These are phyloP conservation scores for Tachypleus tridentatus DNA, from an alignment of 1,140 invertebrate genomes.

Conservation along the genomic window DNA sequence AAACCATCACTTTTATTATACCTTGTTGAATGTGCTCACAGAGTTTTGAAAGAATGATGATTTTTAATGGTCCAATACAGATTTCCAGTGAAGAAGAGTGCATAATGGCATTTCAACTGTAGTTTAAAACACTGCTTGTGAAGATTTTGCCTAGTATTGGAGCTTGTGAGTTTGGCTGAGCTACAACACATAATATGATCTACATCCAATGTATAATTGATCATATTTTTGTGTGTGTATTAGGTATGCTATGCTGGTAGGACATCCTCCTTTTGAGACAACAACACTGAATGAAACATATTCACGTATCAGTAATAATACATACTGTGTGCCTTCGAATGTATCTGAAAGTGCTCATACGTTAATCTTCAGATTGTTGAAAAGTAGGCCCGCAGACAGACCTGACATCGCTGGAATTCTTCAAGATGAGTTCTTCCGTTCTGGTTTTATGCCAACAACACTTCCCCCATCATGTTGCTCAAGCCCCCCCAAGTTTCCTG, in stretches of 20 bases:
- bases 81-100: too few relatives aligned
- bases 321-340: conserved; percentile 68
- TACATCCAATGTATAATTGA: too few relatives aligned
- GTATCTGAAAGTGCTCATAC: conserved; percentile 53
- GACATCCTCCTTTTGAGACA: conserved; percentile 93
- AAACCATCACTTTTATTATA: too few relatives aligned
- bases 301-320: conserved; percentile 77
- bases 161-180: too few relatives aligned
- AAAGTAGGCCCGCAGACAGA: conserved; percentile 63
- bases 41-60: too few relatives aligned
- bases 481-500: conserved; percentile 20
- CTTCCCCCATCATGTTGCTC: conserved; percentile 24
- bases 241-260: conserved; percentile 79
- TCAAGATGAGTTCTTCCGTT: conserved; percentile 56
- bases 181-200: too few relatives aligned
- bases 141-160: too few relatives aligned
- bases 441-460: conserved; percentile 29
- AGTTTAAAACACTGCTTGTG: too few relatives aligned
- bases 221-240: too few relatives aligned
- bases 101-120: too few relatives aligned
- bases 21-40: too few relatives aligned
- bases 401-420: conserved; percentile 64
- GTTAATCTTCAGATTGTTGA: conserved; percentile 73
- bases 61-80: too few relatives aligned
- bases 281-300: conserved; percentile 73